Percentiles rank a stretch among this genome's conserved stretches.
phyloP scores from a whole-genome alignment of 2,113 vertebrate species.

The Eulacestoma nigropectus region DNA sequence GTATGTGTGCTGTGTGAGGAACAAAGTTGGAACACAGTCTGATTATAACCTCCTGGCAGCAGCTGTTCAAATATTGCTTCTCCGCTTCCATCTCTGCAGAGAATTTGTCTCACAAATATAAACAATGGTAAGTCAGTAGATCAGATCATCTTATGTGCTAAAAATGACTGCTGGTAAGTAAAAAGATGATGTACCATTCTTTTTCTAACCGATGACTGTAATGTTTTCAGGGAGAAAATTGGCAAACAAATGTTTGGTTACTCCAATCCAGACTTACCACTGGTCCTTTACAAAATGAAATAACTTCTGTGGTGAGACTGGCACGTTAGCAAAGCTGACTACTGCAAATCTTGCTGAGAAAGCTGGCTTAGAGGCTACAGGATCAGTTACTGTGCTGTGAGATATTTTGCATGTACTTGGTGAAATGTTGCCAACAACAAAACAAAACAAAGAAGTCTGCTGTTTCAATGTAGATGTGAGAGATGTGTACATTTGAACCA shows the following conservation, averaged over 20 bases:
- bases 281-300: not conserved
- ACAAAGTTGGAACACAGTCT: not conserved
- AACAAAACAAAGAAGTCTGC: not conserved
- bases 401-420: not conserved
- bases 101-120: not conserved
- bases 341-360: not conserved
- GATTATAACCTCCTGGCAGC: not conserved
- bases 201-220: not conserved
- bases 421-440: not conserved
- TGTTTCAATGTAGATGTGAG: not conserved
- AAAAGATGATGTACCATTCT: not conserved
- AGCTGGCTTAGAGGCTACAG: not conserved
- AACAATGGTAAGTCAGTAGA: not conserved
- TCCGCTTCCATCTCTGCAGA: not conserved
- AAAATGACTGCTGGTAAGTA: not conserved
- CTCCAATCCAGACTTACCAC: not conserved
- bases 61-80: slow-evolving; percentile 43
- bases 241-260: not conserved
- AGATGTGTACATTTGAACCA: not conserved
- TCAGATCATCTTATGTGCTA: not conserved
- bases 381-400: not conserved
- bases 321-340: not conserved
- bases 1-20: not conserved
- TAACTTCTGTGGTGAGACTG: not conserved
- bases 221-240: not conserved